phyloP scores from a whole-genome alignment of 2,888 invertebrate genomes.

The Acanthosepion lycidas region DNA sequence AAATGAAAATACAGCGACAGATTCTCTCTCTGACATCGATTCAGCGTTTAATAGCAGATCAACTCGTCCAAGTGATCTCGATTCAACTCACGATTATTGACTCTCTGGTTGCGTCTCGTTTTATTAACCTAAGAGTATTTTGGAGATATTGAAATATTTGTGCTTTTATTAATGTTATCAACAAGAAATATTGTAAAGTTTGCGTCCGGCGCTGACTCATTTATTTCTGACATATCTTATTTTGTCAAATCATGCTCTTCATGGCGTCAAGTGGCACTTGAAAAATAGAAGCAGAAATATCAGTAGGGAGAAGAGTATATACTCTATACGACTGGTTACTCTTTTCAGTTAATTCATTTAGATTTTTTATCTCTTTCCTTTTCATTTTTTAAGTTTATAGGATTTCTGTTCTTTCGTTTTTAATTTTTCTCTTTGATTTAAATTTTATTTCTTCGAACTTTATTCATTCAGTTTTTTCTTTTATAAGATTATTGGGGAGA shows the following conservation, averaged over 20 bases:
- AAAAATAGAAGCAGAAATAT: background rate
- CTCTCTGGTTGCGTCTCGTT: background rate
- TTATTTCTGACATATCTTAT: conserved; percentile 10
- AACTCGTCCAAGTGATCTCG: background rate
- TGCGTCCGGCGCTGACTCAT: background rate
- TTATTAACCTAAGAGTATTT: conserved; percentile 46
- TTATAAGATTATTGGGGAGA: too few relatives aligned
- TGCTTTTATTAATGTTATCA: conserved; percentile 45
- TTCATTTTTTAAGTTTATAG: too few relatives aligned
- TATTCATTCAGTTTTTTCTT: too few relatives aligned
- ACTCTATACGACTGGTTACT: too few relatives aligned
- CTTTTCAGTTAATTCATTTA: too few relatives aligned
- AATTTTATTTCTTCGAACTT: too few relatives aligned
- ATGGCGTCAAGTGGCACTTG: background rate
- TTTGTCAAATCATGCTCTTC: background rate
- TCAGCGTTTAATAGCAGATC: conserved; percentile 14
- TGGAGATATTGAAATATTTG: conserved; percentile 42
- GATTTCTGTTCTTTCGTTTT: too few relatives aligned
- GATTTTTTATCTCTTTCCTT: too few relatives aligned
- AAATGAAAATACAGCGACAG: background rate
- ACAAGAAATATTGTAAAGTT: conserved; percentile 35
- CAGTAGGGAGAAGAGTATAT: background rate
- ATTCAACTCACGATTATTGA: background rate
- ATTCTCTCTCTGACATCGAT: background rate
- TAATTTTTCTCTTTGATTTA: too few relatives aligned